Evolutionary conservation across 2,888 invertebrate species (phyloP), one percentile per base, ranked within the genome.

Genomic region (Conomelus anceps): DNA sequence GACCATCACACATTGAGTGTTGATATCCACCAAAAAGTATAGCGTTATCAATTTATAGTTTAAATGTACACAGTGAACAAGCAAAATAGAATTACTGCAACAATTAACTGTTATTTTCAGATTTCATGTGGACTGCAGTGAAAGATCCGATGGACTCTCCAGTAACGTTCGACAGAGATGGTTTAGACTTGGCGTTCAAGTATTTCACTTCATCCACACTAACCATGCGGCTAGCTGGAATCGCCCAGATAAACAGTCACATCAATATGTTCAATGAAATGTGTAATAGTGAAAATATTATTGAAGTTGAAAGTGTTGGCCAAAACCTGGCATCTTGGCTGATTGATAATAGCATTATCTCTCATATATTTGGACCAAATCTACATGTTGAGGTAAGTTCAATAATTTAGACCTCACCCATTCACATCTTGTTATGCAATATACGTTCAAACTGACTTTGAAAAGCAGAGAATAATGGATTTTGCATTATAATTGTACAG

Each of bases 341-440:
- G 22, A 96, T 97, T 0, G 96, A 95, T 91, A 97, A 98, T 93
- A 97, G 97, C 93, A 98, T 99, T 90, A 97, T 98, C 91, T 97
- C 98, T 92, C 98, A 98, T 93, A 96, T 99, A 90, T 99, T 98
- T 94, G 98, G 99, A n/a, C 99, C 99, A 29, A 99, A 99, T 94
- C 94, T 98, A 91, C 99, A 99, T 94, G 98, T 98, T 84, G 99
- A 99, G 95, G 97, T 97, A 92, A 92, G 89, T 91, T 22, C 86
- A 22, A n/a, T 23, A n/a, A 41, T 63, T 9, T 22, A 34, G 22
- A 88, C 23, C 34, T 86, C 9, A 11, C 63, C 1, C 1, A 11
- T n/a, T n/a, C n/a, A n/a, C n/a, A n/a, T n/a, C n/a, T n/a, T n/a
- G n/a, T n/a, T n/a, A n/a, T n/a, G n/a, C n/a, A n/a, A n/a, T n/a